Percentiles rank a stretch among this genome's conserved stretches.
Evolutionary conservation across 1,140 invertebrate species (phyloP).

Genomic region (Pollicipes pollicipes): DNA sequence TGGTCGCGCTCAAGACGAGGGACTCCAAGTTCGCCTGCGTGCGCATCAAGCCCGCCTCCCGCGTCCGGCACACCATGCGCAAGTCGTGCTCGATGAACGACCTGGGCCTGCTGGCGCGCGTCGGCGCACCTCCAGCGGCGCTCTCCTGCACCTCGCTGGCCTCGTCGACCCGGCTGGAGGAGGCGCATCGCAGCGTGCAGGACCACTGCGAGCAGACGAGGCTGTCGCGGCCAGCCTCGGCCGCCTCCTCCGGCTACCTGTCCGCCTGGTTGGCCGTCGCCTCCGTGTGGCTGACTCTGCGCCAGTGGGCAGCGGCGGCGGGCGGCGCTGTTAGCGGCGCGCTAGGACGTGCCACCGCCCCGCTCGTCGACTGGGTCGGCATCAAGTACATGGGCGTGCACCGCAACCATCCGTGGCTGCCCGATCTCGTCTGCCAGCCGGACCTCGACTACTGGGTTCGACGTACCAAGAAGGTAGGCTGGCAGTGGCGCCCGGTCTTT

Average conservation of each 20-base stretch:
- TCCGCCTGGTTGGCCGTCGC: no score
- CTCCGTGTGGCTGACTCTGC: background rate
- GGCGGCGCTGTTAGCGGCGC: no score
- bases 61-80: background rate
- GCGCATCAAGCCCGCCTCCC: background rate
- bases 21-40: background rate
- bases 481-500: no score
- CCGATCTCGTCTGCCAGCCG: background rate
- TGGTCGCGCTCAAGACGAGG: background rate
- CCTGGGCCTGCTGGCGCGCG: background rate
- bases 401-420: background rate
- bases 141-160: background rate
- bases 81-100: background rate
- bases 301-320: background rate
- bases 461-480: background rate
- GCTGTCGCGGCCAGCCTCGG: no score
- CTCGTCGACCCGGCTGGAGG: background rate
- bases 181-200: background rate
- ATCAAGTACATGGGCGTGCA: background rate
- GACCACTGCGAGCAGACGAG: no score
- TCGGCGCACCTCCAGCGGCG: background rate
- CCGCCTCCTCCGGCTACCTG: no score
- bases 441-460: background rate
- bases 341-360: background rate
- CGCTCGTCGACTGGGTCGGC: background rate